Conservation (phyloP, 2,113 vertebrate species). For the Pelvicachromis taeniatus region DNA sequence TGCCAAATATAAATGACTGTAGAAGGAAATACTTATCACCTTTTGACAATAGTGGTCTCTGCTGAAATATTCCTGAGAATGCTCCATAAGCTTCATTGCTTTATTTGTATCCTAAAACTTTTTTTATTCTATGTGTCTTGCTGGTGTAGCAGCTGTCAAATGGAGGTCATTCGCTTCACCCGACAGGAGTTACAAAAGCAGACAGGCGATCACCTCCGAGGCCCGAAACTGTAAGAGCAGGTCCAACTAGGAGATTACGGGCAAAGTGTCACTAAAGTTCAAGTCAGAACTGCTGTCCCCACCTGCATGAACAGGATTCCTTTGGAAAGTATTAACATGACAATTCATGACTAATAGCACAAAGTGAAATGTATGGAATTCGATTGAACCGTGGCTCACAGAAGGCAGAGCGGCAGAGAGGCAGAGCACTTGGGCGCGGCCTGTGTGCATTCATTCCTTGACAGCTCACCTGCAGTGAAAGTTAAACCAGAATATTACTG, state of each 20-base stretch:
- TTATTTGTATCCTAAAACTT: not conserved
- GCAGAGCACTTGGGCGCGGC: not conserved
- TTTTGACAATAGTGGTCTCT: not conserved
- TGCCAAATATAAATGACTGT: not conserved
- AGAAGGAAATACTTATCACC: not conserved
- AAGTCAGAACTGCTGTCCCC: not conserved
- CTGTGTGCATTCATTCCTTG: not conserved
- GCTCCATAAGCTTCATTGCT: not conserved
- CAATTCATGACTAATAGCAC: not conserved
- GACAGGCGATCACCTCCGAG: not conserved
- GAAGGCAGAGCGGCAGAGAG: not conserved
- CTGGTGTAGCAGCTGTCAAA: not conserved
- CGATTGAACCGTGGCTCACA: not conserved
- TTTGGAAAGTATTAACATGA: not conserved
- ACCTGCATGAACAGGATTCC: constrained; percentile 18
- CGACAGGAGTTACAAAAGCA: not conserved
- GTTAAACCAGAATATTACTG: not conserved
- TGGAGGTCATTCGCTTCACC: not conserved
- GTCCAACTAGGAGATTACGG: not conserved
- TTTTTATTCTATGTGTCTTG: not conserved
- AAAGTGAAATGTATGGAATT: constrained; percentile 36
- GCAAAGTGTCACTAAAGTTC: not conserved
- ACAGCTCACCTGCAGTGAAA: constrained; percentile 2
- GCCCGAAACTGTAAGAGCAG: not conserved
- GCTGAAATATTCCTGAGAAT: not conserved